Evolutionary conservation across 1,140 invertebrate species (phyloP).

Genomic region (Anastrepha obliqua): DNA sequence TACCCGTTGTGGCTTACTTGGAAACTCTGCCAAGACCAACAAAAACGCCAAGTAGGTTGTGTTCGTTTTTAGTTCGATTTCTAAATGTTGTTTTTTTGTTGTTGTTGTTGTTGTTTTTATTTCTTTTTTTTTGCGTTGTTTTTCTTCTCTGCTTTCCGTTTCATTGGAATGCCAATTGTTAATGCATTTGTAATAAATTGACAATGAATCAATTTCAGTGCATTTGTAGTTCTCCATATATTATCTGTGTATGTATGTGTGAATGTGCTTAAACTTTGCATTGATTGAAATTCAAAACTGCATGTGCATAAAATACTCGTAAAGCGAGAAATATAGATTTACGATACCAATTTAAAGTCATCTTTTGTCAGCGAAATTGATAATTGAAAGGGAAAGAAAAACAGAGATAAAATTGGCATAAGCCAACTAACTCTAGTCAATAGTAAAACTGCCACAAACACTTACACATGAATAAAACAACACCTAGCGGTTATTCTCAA

Average conservation of each 20-base stretch:
- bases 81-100: constrained; percentile 36
- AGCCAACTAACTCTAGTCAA: neutral
- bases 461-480: neutral
- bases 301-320: neutral
- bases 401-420: neutral
- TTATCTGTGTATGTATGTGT: neutral
- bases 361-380: neutral
- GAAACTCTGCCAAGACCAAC: constrained; percentile 72
- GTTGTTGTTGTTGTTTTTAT: neutral
- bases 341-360: neutral
- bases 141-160: constrained; percentile 45
- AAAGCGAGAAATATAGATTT: neutral
- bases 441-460: neutral
- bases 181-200: neutral
- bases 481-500: neutral
- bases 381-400: neutral
- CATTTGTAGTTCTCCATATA: neutral
- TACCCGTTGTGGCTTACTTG: constrained; percentile 72
- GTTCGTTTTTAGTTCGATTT: constrained; percentile 53
- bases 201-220: constrained; percentile 34
- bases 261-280: neutral
- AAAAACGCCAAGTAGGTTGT: constrained; percentile 73
- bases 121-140: neutral
- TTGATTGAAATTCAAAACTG: neutral
- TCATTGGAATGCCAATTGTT: constrained; percentile 6